These are phyloP conservation scores for Anser brachyrhynchus DNA, from an alignment of 2,113 vertebrate genomes.

Conservation along the genomic window DNA sequence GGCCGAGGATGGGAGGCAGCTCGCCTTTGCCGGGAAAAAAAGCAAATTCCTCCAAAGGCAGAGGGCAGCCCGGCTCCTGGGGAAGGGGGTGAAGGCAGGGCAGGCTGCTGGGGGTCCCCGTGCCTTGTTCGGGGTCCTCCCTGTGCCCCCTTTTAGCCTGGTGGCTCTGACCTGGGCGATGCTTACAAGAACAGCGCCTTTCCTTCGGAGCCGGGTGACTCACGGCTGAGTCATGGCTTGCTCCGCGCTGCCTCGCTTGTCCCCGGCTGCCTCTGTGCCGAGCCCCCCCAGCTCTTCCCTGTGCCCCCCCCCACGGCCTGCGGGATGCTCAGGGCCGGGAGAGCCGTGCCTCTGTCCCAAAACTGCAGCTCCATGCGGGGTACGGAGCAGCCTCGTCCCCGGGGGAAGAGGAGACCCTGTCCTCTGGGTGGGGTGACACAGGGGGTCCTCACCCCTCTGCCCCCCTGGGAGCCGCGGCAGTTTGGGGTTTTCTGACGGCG, in stretches of 20 bases:
- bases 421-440: fast-evolving
- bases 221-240: background rate
- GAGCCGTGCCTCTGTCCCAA: fast-evolving
- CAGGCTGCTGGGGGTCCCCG: fast-evolving
- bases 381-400: fast-evolving
- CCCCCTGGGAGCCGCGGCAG: fast-evolving
- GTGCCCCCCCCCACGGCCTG: fast-evolving
- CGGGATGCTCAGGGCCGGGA: fast-evolving
- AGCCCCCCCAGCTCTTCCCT: fast-evolving
- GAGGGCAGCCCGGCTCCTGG: background rate
- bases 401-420: background rate
- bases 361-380: fast-evolving
- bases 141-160: background rate
- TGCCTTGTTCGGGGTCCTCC: background rate
- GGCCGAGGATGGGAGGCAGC: background rate
- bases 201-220: background rate
- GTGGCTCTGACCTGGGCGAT: background rate
- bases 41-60: background rate
- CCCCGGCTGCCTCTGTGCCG: background rate
- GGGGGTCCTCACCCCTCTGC: background rate
- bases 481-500: background rate
- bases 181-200: background rate
- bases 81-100: no score
- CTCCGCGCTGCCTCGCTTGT: background rate
- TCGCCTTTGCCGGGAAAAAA: background rate